Evolutionary conservation across 1,140 invertebrate species (phyloP), one percentile per base, ranked within the genome.

Genomic region (Rhagoletis pomonella): DNA sequence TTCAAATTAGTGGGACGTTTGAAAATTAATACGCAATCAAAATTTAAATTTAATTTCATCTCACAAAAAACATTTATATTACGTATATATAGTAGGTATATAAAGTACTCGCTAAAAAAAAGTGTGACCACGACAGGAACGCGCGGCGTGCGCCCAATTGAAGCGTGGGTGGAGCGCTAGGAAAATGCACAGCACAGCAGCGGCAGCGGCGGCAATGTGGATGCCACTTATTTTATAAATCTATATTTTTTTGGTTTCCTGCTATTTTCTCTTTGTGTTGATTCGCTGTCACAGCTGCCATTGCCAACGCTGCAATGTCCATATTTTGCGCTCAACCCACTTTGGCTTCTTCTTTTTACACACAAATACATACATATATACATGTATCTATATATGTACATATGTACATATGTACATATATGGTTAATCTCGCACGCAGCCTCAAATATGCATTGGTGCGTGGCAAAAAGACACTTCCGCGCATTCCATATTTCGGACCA

Each of bases 1-100:
- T 81, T 50, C 10, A 81, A 50, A 47, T 67, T 77, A 7, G 73
- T 58, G 17, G 44, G 73, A 6, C 50, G 7, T 81, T 55, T 81
- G 2, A 50, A 81, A 81, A 50, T 81, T 81, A 81, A 55, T 81
- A 55, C 44, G 73, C 73, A 81, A 81, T 81, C n/a, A 81, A 73
- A 81, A 81, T 81, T 81, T n/a, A n/a, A n/a, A n/a, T n/a, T 81
- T 81, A 81, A 81, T 81, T 81, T 50, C 44, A 55, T 81, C 19
- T 81, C 73, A 81, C 73, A 58, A 81, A 73, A 81, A 81, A 55
- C 73, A 81, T 81, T 55, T 81, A 81, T 50, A 19, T 81, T n/a
- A n/a, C n/a, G 7, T 81, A 81, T 81, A 81, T 81, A 55, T 81
- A 19, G 3, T 73, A 73, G 42, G 9, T 44, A 55, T 81, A n/a